Conservation (phyloP, 1,140 invertebrate genomes). For the Tyrophagus putrescentiae region DNA sequence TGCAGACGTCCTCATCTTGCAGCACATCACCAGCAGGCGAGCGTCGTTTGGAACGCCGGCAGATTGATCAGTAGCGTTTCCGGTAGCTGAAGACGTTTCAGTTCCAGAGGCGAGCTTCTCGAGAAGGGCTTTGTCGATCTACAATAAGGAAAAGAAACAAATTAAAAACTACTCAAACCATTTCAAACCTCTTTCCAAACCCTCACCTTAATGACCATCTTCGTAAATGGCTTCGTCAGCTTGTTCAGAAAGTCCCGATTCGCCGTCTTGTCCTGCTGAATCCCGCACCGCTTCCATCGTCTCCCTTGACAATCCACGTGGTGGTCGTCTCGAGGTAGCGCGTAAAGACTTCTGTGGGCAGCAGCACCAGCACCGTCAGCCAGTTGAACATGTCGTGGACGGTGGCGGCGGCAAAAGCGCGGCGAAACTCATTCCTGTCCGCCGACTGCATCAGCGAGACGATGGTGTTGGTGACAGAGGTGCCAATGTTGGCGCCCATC, state of each 20-base stretch:
- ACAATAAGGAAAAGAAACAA: not conserved
- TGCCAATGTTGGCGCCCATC: constrained; percentile 47
- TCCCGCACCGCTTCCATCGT: too few species aligned
- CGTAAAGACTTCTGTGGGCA: constrained; percentile 37
- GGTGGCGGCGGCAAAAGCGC: constrained; percentile 43
- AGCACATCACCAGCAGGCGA: not conserved
- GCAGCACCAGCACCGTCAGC: constrained; percentile 37
- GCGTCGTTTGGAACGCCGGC: not conserved
- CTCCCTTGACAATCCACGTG: constrained; percentile 30
- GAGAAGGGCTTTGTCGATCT: constrained; percentile 24
- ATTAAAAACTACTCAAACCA: not conserved
- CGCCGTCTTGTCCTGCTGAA: constrained; percentile 27
- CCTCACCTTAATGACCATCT: constrained; percentile 37
- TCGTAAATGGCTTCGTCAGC: constrained; percentile 40
- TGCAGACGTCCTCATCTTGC: not conserved
- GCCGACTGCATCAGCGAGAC: constrained; percentile 39
- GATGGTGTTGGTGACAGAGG: constrained; percentile 45
- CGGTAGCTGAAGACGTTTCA: not conserved
- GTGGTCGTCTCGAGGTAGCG: constrained; percentile 36
- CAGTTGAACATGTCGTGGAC: constrained; percentile 46
- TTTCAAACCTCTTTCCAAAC: not conserved
- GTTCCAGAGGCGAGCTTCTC: constrained; percentile 8
- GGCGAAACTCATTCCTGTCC: constrained; percentile 37
- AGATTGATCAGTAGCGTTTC: not conserved
- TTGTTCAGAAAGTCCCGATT: constrained; percentile 34